Evolutionary conservation across 2,797 vertebrate genomes (phyloP).

Genomic region (Staurois parvus): DNA sequence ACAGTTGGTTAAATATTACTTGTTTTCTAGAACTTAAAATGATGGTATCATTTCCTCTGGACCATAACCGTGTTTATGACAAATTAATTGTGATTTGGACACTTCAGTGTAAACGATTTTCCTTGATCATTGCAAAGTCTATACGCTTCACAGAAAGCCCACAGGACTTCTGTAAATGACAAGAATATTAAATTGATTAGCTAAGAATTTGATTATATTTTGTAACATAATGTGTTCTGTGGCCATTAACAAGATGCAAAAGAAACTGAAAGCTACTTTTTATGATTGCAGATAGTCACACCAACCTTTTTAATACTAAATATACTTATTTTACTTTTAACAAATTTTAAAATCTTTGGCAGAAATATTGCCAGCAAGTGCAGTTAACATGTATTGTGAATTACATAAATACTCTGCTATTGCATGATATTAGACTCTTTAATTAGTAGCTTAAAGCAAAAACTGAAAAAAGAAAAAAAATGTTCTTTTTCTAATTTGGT

Average conservation of each 20-base stretch:
- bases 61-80: not conserved
- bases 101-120: slow-evolving; percentile 39
- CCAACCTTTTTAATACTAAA: not conserved
- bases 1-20: not conserved
- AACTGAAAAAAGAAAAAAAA: not conserved
- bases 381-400: not conserved
- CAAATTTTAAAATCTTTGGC: not conserved
- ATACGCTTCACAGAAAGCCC: slow-evolving; percentile 24
- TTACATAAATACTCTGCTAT: not conserved
- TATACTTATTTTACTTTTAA: not conserved
- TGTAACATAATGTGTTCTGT: slow-evolving; percentile 23
- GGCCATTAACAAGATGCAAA: slow-evolving; percentile 9
- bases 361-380: not conserved
- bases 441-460: too few species aligned
- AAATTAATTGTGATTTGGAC: slow-evolving; percentile 32
- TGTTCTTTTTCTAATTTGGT: not conserved
- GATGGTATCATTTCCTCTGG: not conserved
- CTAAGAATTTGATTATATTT: slow-evolving; percentile 46
- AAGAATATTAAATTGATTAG: slow-evolving; percentile 38
- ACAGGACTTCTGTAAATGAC: slow-evolving; percentile 30
- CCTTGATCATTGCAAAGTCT: slow-evolving; percentile 28
- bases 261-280: slow-evolving; percentile 5
- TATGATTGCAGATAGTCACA: not conserved
- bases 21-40: not conserved
- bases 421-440: not conserved